Conservation (phyloP, 2,888 invertebrate genomes). For the Brachyopa scutellaris region DNA sequence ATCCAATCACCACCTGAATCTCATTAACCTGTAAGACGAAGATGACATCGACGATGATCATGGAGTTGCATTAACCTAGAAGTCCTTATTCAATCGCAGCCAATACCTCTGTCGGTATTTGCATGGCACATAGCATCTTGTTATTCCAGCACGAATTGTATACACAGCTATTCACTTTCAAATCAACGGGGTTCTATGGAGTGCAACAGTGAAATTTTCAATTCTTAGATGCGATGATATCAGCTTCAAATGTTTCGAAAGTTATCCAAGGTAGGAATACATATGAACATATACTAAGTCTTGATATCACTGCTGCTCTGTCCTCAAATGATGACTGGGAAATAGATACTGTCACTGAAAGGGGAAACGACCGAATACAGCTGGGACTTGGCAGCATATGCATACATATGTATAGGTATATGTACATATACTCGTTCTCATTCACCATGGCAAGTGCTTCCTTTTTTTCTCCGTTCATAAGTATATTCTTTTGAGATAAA, state of each 20-base stretch:
- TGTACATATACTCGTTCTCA: too few species aligned
- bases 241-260: slow-evolving; percentile 15
- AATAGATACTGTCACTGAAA: neutral
- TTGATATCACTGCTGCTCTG: slow-evolving; percentile 8
- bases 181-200: neutral
- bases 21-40: neutral
- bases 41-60: neutral
- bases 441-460: too few species aligned
- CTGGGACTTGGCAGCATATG: neutral
- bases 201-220: too few species aligned
- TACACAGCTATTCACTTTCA: neutral
- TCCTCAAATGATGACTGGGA: neutral
- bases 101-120: neutral
- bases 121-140: neutral
- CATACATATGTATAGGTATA: neutral
- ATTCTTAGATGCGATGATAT: slow-evolving; percentile 4
- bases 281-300: too few species aligned
- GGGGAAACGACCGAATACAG: neutral
- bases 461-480: too few species aligned
- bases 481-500: too few species aligned
- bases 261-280: too few species aligned
- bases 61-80: neutral
- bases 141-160: neutral
- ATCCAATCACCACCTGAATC: slow-evolving; percentile 15
- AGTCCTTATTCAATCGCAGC: neutral